Percentiles rank a stretch among this genome's conserved stretches.
Conservation (phyloP, 2,888 invertebrate species). For the Tenodera sinensis region DNA sequence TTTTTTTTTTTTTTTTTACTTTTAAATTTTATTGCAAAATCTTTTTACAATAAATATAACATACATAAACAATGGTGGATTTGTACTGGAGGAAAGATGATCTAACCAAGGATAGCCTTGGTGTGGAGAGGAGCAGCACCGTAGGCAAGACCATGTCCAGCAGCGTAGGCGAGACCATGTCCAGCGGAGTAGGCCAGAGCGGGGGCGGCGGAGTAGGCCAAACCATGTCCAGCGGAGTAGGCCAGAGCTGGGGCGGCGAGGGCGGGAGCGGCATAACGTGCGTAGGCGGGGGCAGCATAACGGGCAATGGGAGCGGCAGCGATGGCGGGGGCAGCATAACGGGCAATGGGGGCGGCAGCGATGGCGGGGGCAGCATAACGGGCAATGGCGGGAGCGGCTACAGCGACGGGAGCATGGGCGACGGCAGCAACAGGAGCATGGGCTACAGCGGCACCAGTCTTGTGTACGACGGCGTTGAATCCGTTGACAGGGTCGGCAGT, state of each 20-base stretch:
- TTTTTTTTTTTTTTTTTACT: too few species aligned
- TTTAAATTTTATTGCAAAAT: neutral
- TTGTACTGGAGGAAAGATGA: neutral
- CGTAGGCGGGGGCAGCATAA: conserved; percentile 14
- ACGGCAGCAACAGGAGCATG: conserved; percentile 21
- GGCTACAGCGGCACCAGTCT: conserved; percentile 14
- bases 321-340: neutral
- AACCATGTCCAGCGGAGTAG: conserved; percentile 4
- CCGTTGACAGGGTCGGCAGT: conserved; percentile 34
- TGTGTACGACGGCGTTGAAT: conserved; percentile 34
- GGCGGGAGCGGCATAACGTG: conserved; percentile 11
- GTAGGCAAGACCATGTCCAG: neutral
- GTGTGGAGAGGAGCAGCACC: neutral
- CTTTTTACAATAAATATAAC: neutral
- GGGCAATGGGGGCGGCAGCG: conserved; percentile 14
- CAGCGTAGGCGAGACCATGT: neutral
- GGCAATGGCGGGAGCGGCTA: conserved; percentile 20
- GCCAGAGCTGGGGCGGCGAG: conserved; percentile 24
- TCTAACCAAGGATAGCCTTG: conserved; percentile 5
- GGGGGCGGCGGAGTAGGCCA: conserved; percentile 22
- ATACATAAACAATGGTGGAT: neutral
- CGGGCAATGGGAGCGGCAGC: neutral
- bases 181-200: conserved; percentile 19
- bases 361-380: conserved; percentile 18
- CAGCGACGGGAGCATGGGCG: conserved; percentile 19